A percentile compares a stretch with the other conserved stretches of the same genome.
These are phyloP conservation scores for Actinopyga echinites DNA, from an alignment of 53 echinoderm and acorn worm genomes.

Conservation along the genomic window DNA sequence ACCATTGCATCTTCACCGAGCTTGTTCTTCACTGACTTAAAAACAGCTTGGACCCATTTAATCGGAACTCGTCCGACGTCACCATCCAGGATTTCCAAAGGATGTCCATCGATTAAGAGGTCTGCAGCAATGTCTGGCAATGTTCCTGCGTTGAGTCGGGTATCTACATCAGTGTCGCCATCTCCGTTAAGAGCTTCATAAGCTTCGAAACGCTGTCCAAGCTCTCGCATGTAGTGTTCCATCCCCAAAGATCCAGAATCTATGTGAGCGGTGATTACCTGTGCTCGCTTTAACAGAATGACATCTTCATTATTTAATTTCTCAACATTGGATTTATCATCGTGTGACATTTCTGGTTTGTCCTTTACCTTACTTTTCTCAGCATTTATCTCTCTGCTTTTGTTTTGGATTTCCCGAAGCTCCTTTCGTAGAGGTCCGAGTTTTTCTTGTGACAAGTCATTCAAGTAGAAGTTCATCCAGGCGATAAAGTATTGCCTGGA, in stretches of 20 bases:
- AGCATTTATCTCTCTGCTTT: slow-evolving; percentile 14
- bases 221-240: slow-evolving; percentile 32
- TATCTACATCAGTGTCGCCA: slow-evolving; percentile 16
- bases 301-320: background rate
- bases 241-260: background rate
- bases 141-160: background rate
- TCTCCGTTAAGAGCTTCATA: background rate
- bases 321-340: background rate
- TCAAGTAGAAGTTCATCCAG: slow-evolving; percentile 23
- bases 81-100: slow-evolving; percentile 22
- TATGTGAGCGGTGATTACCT: background rate
- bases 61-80: slow-evolving; percentile 29
- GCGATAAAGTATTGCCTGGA: background rate
- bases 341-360: background rate
- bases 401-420: slow-evolving; percentile 15
- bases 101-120: slow-evolving; percentile 6
- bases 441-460: slow-evolving; percentile 12
- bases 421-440: slow-evolving; percentile 5
- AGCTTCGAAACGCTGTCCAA: slow-evolving; percentile 30
- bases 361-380: background rate
- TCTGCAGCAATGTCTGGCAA: slow-evolving; percentile 19
- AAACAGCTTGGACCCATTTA: slow-evolving; percentile 14
- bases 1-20: background rate
- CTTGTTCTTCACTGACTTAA: background rate
- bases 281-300: background rate